Conservation (phyloP, 2,113 vertebrate genomes). For the Nothocercus nigrocapillus region DNA sequence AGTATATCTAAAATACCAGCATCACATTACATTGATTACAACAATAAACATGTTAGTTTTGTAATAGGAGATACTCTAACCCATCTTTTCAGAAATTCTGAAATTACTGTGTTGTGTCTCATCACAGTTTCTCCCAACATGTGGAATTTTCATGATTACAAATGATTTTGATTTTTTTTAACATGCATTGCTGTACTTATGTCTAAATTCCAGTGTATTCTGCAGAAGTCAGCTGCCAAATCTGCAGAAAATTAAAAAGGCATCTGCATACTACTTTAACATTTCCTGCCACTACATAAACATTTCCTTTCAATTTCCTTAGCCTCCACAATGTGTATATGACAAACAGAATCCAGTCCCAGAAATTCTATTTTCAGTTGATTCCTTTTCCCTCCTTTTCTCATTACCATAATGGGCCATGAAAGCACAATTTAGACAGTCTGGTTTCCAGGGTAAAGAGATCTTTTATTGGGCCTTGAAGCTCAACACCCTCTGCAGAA, state of each 20-base stretch:
- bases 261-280: not conserved
- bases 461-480: not conserved
- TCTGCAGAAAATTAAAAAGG: slow-evolving; percentile 16
- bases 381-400: not conserved
- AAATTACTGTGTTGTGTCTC: not conserved
- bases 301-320: slow-evolving; percentile 24
- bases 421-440: slow-evolving; percentile 9
- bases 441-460: not conserved
- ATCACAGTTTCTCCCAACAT: not conserved
- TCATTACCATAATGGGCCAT: not conserved
- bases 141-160: not conserved
- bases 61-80: not conserved
- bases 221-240: not conserved
- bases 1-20: not conserved
- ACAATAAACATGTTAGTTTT: not conserved
- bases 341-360: slow-evolving; percentile 7
- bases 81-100: not conserved
- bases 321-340: not conserved
- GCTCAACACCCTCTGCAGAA: not conserved
- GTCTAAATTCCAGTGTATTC: not conserved
- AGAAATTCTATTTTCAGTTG: slow-evolving; percentile 27
- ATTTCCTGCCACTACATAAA: not conserved
- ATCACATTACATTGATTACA: not conserved
- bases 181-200: not conserved
- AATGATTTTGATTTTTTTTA: not conserved